A percentile compares a stretch with the other conserved stretches of the same genome.
phyloP scores from a whole-genome alignment of 2,113 vertebrate genomes.

The Microcebus tavaratra region DNA sequence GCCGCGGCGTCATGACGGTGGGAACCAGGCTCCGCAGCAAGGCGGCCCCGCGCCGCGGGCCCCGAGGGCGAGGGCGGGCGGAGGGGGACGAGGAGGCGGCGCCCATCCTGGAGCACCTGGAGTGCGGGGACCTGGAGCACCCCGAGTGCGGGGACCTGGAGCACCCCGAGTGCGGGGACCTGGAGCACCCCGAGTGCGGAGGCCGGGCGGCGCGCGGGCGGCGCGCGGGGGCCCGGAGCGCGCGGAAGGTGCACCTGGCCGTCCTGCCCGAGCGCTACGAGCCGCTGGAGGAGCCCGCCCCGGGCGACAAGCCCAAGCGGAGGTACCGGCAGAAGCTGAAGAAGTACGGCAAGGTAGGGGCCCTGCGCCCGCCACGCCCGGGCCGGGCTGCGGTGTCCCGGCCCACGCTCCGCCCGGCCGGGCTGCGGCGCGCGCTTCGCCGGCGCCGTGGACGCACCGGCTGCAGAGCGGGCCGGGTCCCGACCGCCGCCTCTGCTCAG shows the following conservation, averaged over 20 bases:
- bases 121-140: conserved; percentile 52
- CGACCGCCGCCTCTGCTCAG: fast-evolving
- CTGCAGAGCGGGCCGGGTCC: fast-evolving
- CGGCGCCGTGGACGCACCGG: too few species aligned
- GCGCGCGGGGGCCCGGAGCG: background rate
- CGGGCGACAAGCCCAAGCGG: conserved; percentile 55
- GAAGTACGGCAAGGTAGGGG: conserved; percentile 86
- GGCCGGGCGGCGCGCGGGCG: background rate
- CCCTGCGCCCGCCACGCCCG: background rate
- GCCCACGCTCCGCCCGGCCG: too few species aligned
- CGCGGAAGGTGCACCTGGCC: conserved; percentile 74
- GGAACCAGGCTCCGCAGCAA: conserved; percentile 70
- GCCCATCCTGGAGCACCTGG: conserved; percentile 59
- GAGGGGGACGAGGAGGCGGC: conserved; percentile 59
- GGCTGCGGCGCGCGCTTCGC: too few species aligned
- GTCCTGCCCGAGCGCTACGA: conserved; percentile 81
- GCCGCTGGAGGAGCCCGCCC: conserved; percentile 71
- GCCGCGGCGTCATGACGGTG: conserved; percentile 73
- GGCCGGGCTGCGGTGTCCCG: background rate
- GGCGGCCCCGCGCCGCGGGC: conserved; percentile 50
- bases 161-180: too few species aligned
- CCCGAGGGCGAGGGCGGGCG: background rate
- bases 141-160: conserved; percentile 12
- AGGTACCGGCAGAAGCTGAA: conserved; percentile 79
- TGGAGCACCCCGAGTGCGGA: conserved; percentile 32